A percentile compares a stretch with the other conserved stretches of the same genome.
phyloP scores from a whole-genome alignment of 2,888 invertebrate genomes.

The Drosophila paramelanica region DNA sequence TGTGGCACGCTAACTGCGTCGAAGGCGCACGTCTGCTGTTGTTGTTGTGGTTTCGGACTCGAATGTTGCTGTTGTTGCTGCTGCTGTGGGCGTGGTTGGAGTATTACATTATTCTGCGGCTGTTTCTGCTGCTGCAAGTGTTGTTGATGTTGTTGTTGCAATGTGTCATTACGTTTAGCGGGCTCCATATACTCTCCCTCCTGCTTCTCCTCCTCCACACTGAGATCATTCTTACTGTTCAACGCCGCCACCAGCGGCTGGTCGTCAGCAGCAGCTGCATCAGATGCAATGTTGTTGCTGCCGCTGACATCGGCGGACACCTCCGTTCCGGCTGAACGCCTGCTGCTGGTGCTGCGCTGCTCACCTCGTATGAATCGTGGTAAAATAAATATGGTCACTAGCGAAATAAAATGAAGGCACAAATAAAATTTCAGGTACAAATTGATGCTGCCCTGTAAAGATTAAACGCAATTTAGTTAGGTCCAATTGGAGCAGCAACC shows the following conservation, averaged over 20 bases:
- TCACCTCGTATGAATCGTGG: slow-evolving; percentile 83
- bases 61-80: slow-evolving; percentile 28
- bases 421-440: slow-evolving; percentile 85
- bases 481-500: neutral
- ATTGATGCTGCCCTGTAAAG: slow-evolving; percentile 86
- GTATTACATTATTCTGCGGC: slow-evolving; percentile 51
- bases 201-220: slow-evolving; percentile 22
- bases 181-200: slow-evolving; percentile 20
- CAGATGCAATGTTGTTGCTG: neutral
- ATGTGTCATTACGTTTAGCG: slow-evolving; percentile 58
- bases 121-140: slow-evolving; percentile 26
- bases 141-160: slow-evolving; percentile 37
- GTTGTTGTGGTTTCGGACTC: slow-evolving; percentile 32
- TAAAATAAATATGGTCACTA: slow-evolving; percentile 83
- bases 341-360: slow-evolving; percentile 50
- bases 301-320: slow-evolving; percentile 8
- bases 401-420: slow-evolving; percentile 85
- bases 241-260: slow-evolving; percentile 6
- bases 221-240: slow-evolving; percentile 62
- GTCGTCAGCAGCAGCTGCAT: neutral
- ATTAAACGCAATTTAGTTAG: slow-evolving; percentile 6
- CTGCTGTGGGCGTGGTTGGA: slow-evolving; percentile 58
- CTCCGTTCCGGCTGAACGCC: slow-evolving; percentile 12
- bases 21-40: slow-evolving; percentile 63
- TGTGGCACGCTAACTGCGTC: slow-evolving; percentile 84